Evolutionary conservation across 1,140 invertebrate genomes (phyloP), one percentile per base, ranked within the genome.

Genomic region (Forficula auricularia): DNA sequence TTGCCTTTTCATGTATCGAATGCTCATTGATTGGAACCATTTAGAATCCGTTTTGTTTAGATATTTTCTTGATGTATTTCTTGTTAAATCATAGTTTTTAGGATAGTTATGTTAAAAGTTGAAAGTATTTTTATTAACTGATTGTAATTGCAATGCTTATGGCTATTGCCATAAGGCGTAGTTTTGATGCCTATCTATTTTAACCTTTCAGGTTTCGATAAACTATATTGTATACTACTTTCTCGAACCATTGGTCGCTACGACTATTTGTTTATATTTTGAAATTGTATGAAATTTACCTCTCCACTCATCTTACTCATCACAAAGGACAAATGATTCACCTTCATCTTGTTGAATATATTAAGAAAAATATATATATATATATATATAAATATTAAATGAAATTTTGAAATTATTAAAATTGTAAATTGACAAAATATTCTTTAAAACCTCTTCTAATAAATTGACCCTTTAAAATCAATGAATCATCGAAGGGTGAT

Each of bases 1-100:
- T 27, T 10, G 22, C 22, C 22, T 27, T 27, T 27, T 27, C 10
- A 27, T 10, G 22, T 27, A 4, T 27, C 22, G 22, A 27, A 10
- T 27, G 22, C 22, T 27, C 22, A 27, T 6, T 27, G 22, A 27
- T 27, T 10, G 10, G 22, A 27, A 27, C 4, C 22, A 6, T 6
- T 27, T 27, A 27, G 22, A 27, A 6, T 27, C 4, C 42, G 43
- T 49, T 52, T 52, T 48, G 49, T 51, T 47, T 50, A 18, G 41
- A 48, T 42, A 48, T 49, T 50, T 27, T 48, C 47, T 42, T 49
- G 48, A 43, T 52, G 46, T 48, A 44, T 30, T 47, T 47, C 45
- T 46, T 51, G 47, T 52, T 50, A 46, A 27, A 43, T 50, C 33
- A 41, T 52, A 48, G 46, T 19, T 20, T 16, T 36, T 39, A 45